Evolutionary conservation across 2,797 vertebrate genomes (phyloP).

Genomic region (Urocyon cinereoargenteus): DNA sequence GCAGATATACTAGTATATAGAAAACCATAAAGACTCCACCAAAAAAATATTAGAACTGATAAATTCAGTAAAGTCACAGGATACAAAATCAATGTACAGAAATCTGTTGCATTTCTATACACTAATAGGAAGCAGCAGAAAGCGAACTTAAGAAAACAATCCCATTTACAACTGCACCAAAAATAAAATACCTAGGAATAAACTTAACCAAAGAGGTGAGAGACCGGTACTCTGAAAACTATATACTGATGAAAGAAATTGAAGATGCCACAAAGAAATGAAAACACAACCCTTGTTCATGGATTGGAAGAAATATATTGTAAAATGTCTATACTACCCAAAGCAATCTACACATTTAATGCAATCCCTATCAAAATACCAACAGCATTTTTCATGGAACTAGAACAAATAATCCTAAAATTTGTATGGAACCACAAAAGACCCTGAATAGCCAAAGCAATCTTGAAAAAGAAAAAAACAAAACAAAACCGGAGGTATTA

Average conservation of each 20-base stretch:
- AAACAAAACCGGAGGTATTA: background rate
- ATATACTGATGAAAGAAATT: background rate
- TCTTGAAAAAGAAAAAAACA: background rate
- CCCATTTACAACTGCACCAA: background rate
- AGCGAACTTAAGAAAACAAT: background rate
- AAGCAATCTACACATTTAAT: background rate
- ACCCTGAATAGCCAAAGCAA: background rate
- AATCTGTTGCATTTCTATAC: background rate
- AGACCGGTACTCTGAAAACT: background rate
- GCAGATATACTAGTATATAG: background rate
- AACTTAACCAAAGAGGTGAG: background rate
- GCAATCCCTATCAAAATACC: background rate
- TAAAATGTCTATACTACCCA: background rate
- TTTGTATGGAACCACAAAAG: background rate
- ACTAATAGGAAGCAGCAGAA: background rate
- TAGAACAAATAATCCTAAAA: background rate
- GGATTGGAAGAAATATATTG: background rate
- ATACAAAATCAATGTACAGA: background rate
- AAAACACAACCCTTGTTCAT: background rate
- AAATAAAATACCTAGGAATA: background rate
- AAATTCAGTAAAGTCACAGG: background rate
- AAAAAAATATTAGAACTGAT: background rate
- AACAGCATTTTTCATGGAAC: background rate
- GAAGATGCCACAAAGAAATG: background rate
- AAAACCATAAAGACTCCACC: background rate